Percentiles rank a stretch among this genome's conserved stretches.
phyloP scores from a whole-genome alignment of 2,797 vertebrate genomes.

The Gouania willdenowi region DNA sequence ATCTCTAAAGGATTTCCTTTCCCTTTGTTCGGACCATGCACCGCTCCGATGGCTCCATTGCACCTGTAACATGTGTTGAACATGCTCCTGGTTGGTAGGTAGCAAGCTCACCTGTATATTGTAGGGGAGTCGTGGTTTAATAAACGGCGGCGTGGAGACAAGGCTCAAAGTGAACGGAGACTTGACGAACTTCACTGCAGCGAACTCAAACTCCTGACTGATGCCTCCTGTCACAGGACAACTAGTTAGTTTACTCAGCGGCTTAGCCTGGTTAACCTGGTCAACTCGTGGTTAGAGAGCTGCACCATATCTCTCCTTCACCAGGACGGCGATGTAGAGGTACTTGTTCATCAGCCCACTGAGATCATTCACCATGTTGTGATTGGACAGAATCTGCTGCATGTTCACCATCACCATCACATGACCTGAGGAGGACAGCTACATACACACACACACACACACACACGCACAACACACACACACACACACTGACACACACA shows the following conservation, averaged over 20 bases:
- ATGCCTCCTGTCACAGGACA: constrained; percentile 77
- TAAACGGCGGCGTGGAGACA: constrained; percentile 85
- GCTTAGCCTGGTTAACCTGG: too few species aligned
- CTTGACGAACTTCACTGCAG: constrained; percentile 76
- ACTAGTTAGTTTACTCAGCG: too few species aligned
- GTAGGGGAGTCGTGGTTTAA: constrained; percentile 91
- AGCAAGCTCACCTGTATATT: constrained; percentile 78
- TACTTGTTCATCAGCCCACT: constrained; percentile 69
- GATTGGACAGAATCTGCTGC: constrained; percentile 53
- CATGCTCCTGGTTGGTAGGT: too few species aligned
- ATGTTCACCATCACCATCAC: constrained; percentile 71
- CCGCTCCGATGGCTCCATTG: too few species aligned
- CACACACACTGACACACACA: background rate
- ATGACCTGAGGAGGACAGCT: constrained; percentile 65
- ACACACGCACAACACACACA: too few species aligned
- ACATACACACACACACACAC: background rate
- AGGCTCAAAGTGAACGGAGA: constrained; percentile 84
- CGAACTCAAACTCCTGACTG: constrained; percentile 81
- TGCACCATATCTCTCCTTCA: constrained; percentile 82
- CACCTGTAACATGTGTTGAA: too few species aligned
- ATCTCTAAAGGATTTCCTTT: too few species aligned
- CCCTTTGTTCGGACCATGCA: too few species aligned
- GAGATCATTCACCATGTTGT: constrained; percentile 61
- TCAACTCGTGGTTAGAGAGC: too few species aligned
- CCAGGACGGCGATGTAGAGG: constrained; percentile 79